Conservation (phyloP, 2,888 invertebrate genomes). For the Trissoscelio sp. region DNA sequence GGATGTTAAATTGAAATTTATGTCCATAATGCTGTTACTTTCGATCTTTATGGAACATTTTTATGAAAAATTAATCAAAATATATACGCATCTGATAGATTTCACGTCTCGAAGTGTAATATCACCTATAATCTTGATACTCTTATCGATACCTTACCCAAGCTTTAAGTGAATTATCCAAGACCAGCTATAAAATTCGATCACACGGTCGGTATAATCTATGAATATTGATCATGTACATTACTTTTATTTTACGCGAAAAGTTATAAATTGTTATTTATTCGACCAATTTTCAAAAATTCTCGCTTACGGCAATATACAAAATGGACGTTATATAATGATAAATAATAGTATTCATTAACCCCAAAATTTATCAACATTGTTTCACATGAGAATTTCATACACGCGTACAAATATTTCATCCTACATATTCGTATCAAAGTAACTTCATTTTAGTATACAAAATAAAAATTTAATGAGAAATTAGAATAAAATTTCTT, state of each 20-base stretch:
- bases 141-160: constrained; percentile 19
- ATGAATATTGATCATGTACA: constrained; percentile 24
- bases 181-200: constrained; percentile 37
- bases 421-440: background rate
- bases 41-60: no score
- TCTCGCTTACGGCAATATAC: background rate
- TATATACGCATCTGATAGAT: constrained; percentile 1
- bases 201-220: constrained; percentile 17
- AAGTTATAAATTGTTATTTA: constrained; percentile 18
- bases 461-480: no score
- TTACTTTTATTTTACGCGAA: constrained; percentile 7
- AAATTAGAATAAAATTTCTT: no score
- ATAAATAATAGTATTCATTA: background rate
- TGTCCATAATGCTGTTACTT: no score
- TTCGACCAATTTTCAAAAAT: background rate
- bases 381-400: no score
- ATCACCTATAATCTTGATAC: constrained; percentile 17
- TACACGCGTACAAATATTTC: no score
- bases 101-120: constrained; percentile 27
- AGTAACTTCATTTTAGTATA: no score
- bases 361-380: background rate
- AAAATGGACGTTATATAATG: background rate
- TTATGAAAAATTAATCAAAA: constrained; percentile 13
- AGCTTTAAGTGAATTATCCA: constrained; percentile 29
- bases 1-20: background rate